Evolutionary conservation across 2,888 invertebrate species (phyloP), one percentile per base, ranked within the genome.

Genomic region (Coremacera marginata): DNA sequence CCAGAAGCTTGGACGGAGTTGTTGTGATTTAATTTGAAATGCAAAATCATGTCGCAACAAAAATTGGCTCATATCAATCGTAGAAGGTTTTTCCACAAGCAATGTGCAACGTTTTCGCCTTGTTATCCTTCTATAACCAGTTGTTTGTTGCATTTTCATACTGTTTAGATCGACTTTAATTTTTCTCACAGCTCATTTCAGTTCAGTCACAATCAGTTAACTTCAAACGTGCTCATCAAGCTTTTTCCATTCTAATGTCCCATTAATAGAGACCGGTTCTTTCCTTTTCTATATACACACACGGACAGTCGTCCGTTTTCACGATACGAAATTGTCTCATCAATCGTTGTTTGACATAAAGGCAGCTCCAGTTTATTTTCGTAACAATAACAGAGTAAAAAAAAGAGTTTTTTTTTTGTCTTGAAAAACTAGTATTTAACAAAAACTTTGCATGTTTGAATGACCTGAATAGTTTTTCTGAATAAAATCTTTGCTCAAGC

Each of bases 241-340:
- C 37, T 71, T 37, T 34, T 9, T 55, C 55, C 37, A 16, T 34
- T 31, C 31, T 72, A 72, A 60, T 51, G 73, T 63, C 63, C 73
- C 63, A 73, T 63, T 65, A 62, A 73, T 51, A 31, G 34, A 34
- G 31, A 63, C 63, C 73, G 63, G 73, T 63, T 73, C 52, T 22
- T 19, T 19, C 16, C 8, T 71, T 22, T 19, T 22, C 7, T n/a
- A 19, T 22, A 51, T 68, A 51, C 19, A 11, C 49, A 5, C 19
- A 67, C n/a, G n/a, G 11, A 44, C 44, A 44, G 44, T 5, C 57
- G 22, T 34, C n/a, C 19, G 14, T 44, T 57, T 70, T 71, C n/a
- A 22, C 60, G n/a, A 25, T 49, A 44, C 51, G 19, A 51, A 63
- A 73, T 65, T 63, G 73, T 73, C 51, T 52, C 73, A 73, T 73